Evolutionary conservation across 2,113 vertebrate species (phyloP).

Genomic region (Rynchops niger): DNA sequence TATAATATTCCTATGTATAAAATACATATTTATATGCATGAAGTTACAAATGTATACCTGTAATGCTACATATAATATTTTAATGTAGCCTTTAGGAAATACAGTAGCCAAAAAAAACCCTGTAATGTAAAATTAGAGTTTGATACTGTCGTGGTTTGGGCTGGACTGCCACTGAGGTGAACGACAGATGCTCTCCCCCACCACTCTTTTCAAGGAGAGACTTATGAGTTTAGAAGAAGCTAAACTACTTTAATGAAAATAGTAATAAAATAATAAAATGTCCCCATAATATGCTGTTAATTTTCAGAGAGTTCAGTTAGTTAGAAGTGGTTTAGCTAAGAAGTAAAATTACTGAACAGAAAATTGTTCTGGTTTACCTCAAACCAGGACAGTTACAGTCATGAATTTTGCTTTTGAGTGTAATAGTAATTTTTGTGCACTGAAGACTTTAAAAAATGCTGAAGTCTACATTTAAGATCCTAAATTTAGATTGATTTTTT

Average conservation of each 20-base stretch:
- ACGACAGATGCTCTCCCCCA: background rate
- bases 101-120: accelerated
- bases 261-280: too few relatives aligned
- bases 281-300: background rate
- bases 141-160: background rate
- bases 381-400: background rate
- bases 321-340: background rate
- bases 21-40: background rate
- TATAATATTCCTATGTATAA: background rate
- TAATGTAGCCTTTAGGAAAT: background rate
- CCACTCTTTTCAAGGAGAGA: background rate
- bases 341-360: too few relatives aligned
- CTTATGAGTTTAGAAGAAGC: too few relatives aligned
- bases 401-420: background rate
- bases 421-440: background rate
- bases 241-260: too few relatives aligned
- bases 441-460: background rate
- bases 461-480: background rate
- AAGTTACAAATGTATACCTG: background rate
- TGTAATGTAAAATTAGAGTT: background rate
- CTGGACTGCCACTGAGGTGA: too few relatives aligned
- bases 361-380: too few relatives aligned
- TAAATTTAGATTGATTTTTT: accelerated
- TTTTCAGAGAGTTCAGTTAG: background rate
- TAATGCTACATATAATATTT: background rate